Percentiles rank a stretch among this genome's conserved stretches.
These are phyloP conservation scores for Agrochola lota DNA, from an alignment of 2,888 invertebrate genomes.

Conservation along the genomic window DNA sequence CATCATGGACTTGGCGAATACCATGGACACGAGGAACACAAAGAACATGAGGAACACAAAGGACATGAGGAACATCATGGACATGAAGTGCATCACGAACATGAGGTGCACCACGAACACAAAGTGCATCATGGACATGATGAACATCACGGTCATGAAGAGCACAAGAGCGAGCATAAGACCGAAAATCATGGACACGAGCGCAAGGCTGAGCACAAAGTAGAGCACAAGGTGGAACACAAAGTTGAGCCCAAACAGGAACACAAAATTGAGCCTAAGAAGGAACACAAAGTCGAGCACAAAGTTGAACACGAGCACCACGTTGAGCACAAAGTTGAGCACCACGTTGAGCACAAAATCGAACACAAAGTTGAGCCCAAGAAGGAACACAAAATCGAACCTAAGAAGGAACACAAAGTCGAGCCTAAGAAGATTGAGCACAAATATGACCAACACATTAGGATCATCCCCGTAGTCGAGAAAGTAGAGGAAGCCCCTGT, in stretches of 20 bases:
- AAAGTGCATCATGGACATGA: constrained; percentile 36
- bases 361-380: constrained; percentile 29
- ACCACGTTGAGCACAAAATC: constrained; percentile 3
- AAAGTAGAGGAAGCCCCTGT: constrained; percentile 49
- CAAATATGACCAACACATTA: constrained; percentile 48
- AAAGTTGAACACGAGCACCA: constrained; percentile 17
- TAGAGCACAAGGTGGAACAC: constrained; percentile 23
- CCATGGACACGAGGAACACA: constrained; percentile 36
- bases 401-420: constrained; percentile 38
- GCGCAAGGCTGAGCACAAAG: constrained; percentile 11
- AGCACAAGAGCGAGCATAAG: constrained; percentile 43
- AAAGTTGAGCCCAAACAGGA: constrained; percentile 28
- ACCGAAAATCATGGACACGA: constrained; percentile 41
- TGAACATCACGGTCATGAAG: constrained; percentile 46
- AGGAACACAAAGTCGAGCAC: constrained; percentile 21
- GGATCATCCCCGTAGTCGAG: constrained; percentile 54
- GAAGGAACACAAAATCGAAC: constrained; percentile 15
- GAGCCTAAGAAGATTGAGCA: constrained; percentile 47
- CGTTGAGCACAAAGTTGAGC: constrained; percentile 26
- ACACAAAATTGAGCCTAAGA: constrained; percentile 23
- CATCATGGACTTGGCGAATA: constrained; percentile 38
- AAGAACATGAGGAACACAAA: constrained; percentile 39
- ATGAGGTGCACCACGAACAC: constrained; percentile 42
- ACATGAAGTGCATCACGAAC: constrained; percentile 43
- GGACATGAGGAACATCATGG: constrained; percentile 29